Evolutionary conservation across 2,797 vertebrate species (phyloP), one percentile per base, ranked within the genome.

Genomic region (Aphelocoma californica): DNA sequence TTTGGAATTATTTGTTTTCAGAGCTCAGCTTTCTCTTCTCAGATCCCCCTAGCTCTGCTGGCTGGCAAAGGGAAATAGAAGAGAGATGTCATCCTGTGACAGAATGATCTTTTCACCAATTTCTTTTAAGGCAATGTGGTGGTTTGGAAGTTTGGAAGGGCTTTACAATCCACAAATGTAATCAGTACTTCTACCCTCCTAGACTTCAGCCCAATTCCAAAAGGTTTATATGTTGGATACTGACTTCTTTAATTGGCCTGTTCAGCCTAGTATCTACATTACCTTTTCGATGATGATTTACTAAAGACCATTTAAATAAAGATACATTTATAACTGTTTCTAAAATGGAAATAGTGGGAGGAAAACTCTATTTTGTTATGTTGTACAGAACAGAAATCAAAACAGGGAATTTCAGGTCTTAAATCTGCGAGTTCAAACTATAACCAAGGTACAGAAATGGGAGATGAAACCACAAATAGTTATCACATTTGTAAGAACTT

Each of bases 1-100:
- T 89, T 85, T 67, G 48, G 67, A 87, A 73, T 85, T 91, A 85
- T 67, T 93, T 90, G 50, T 74, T 91, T 95, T 77, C 61, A 77
- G 60, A 73, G 45, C 60, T 94, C 71, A 89, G 53, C n/a, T 92
- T 96, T 91, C 53, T 87, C 36, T 88, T 72, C 57, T 86, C 70
- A 77, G 56, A 79, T 89, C 18, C 28, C 62, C 8, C 56, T 91
- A 92, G 44, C 14, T 77, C 36, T 89, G 31, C 44, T 92, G 64
- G 3, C 40, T 94, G 64, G 64, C n/a, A 80, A 87, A 89, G 31
- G n/a, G 32, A 34, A 90, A 80, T 58, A 61, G 21, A 51, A 62
- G 85, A 84, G 48, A 93, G 53, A 71, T 92, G 67, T 93, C 64
- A 65, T 72, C 36, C 44, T 65, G n/a, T 91, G 74, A 56, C 51